Evolutionary conservation across 1,140 invertebrate genomes (phyloP).

Genomic region (Drosophila azteca): DNA sequence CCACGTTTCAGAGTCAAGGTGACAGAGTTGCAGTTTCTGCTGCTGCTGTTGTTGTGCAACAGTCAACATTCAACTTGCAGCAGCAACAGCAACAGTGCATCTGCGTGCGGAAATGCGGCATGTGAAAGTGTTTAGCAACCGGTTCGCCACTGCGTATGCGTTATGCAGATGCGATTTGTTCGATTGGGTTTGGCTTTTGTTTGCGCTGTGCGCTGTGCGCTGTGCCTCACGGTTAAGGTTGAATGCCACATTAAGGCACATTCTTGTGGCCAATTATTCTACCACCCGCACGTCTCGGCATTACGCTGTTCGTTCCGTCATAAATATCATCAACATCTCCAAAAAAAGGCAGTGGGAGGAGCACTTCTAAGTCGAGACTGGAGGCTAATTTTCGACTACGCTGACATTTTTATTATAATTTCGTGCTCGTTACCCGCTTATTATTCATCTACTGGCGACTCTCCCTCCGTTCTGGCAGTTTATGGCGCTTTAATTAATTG

Average conservation of each 20-base stretch:
- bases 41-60: constrained; percentile 60
- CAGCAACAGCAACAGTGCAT: too few species aligned
- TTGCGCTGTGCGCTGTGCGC: not conserved
- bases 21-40: constrained; percentile 62
- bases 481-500: constrained; percentile 73
- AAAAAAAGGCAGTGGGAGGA: constrained; percentile 27
- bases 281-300: constrained; percentile 64
- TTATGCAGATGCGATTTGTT: constrained; percentile 37
- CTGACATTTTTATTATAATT: constrained; percentile 73
- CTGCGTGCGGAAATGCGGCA: constrained; percentile 67
- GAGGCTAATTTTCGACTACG: constrained; percentile 53
- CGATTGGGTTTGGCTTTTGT: constrained; percentile 8
- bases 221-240: constrained; percentile 64
- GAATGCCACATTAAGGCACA: constrained; percentile 43
- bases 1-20: constrained; percentile 74
- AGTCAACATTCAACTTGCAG: constrained; percentile 3
- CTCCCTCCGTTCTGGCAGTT: constrained; percentile 23
- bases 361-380: constrained; percentile 26
- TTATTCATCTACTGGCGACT: constrained; percentile 33
- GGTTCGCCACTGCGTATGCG: constrained; percentile 67
- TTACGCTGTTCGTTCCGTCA: constrained; percentile 57
- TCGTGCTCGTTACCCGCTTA: constrained; percentile 60
- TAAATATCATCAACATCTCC: constrained; percentile 41
- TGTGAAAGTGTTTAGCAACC: constrained; percentile 72
- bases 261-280: constrained; percentile 70